Base-by-base conservation (phyloP, 2,797 vertebrate species). In the Helostoma temminkii region DNA sequence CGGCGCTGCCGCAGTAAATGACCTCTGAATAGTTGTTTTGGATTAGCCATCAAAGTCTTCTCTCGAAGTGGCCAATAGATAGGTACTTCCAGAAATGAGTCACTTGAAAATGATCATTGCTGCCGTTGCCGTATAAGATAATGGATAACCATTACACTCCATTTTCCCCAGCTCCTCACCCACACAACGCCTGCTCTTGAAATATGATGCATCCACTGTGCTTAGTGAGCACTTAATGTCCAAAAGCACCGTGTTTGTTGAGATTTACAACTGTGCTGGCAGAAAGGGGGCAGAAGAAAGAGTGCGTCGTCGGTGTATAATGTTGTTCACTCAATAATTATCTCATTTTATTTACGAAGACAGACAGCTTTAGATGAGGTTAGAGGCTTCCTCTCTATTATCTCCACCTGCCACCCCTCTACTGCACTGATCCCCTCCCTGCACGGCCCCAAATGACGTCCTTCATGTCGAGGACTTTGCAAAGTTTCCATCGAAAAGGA, bases 321-420 rank as follows among this genome's bases (percentile, higher is more conserved):
- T 88, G 89, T 85, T 84, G 91, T 89, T 90, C 90, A 86, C 91
- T 92, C 91, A 88, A 92, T 93, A 92, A 93, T 94, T 93, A 93
- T 91, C 92, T 93, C 92, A 93, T 93, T 92, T 93, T 93, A 93
- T 94, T 93, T 92, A 92, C 86, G 88, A 88, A 91, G 91, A 91
- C 86, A 74, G 90, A 90, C 88, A 86, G 86, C 80, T 91, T 89
- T 82, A 82, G 88, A 82, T 53, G 87, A 84, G 91, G 89, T 91
- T 85, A 92, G 89, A 91, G 91, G 87, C 88, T 76, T 80, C 84
- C 84, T 89, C 86, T 87, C 90, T 82, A 84, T 88, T 89, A 86
- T 88, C 88, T 84, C 84, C 85, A 80, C 80, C 86, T 86, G 80
- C 67, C 78, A 81, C 71, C 74, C 62, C 53, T 24, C 69, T 30